Evolutionary conservation across 2,888 invertebrate species (phyloP), one percentile per base, ranked within the genome.

Genomic region (Euzetes globulus): DNA sequence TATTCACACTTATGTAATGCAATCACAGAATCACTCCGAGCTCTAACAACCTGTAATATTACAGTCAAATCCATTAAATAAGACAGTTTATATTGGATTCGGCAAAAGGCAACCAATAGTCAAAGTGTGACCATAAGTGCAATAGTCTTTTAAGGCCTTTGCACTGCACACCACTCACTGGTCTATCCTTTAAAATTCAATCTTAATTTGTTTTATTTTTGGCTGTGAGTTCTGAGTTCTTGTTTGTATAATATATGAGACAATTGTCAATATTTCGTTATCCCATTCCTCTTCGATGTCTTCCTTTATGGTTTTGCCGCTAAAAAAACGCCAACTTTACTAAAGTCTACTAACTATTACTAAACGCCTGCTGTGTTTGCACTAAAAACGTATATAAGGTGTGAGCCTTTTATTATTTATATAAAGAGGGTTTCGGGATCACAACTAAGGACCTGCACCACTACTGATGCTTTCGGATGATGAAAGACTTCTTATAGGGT

Each of bases 201-300:
- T 70, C 45, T 70, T 70, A 9, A 70, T 70, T 70, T 45, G 70
- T 70, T 70, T 70, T 70, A 45, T 70, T 70, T 70, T 45, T 47
- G 25, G 70, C 68, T 22, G 6, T 27, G 19, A 63, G 33, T n/a
- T 19, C 41, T 68, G 22, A 25, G 70, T 45, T 45, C 45, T 70
- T 70, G 27, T 70, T 70, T 70, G 70, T 70, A 70, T 70, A 47
- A 70, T 70, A 70, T 70, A 70, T 70, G 70, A 70, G 70, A 70
- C 70, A 70, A 70, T 70, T 70, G 70, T 70, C 70, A 70, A 70
- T 70, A 70, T 70, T 70, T 70, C 70, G 70, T 70, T 70, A 70
- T 70, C 70, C 70, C 70, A 70, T 41, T 70, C 45, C 70, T 45
- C 45, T 70, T 41, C 45, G 37, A 25, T 70, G 45, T 45, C 47